Evolutionary conservation across 2,888 invertebrate species (phyloP).

Genomic region (Glaucopsyche alexis): DNA sequence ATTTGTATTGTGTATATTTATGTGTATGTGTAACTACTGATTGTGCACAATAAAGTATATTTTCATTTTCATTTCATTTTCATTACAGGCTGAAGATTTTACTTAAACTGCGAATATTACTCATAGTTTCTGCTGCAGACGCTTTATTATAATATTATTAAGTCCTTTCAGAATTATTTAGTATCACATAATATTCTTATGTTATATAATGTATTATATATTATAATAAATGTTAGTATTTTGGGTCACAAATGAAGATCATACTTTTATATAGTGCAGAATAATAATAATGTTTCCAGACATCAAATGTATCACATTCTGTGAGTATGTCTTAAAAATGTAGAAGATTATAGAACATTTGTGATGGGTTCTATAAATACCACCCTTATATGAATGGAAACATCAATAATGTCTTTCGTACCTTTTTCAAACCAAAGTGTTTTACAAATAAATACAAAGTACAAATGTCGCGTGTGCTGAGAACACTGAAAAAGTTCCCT

Average conservation of each 20-base stretch:
- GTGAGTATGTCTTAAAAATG: too few species aligned
- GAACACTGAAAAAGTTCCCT: background rate
- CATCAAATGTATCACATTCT: too few species aligned
- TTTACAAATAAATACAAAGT: background rate
- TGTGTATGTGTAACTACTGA: too few species aligned
- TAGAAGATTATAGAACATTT: too few species aligned
- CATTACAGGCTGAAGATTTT: background rate
- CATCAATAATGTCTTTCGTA: background rate
- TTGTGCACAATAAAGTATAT: too few species aligned
- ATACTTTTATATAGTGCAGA: too few species aligned
- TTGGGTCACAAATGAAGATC: background rate
- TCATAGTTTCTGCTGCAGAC: slow-evolving; percentile 19
- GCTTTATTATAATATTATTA: background rate
- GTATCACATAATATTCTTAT: background rate
- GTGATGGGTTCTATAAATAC: too few species aligned
- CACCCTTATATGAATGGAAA: too few species aligned
- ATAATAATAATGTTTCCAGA: too few species aligned
- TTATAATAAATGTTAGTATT: background rate
- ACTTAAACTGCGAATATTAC: slow-evolving; percentile 4
- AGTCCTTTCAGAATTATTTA: slow-evolving; percentile 4
- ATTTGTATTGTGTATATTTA: too few species aligned
- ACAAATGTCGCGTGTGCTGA: background rate
- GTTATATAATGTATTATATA: background rate
- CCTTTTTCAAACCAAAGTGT: background rate
- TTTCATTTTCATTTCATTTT: too few species aligned